phyloP scores from a whole-genome alignment of 2,888 invertebrate species.

The Diachrysia chrysitis region DNA sequence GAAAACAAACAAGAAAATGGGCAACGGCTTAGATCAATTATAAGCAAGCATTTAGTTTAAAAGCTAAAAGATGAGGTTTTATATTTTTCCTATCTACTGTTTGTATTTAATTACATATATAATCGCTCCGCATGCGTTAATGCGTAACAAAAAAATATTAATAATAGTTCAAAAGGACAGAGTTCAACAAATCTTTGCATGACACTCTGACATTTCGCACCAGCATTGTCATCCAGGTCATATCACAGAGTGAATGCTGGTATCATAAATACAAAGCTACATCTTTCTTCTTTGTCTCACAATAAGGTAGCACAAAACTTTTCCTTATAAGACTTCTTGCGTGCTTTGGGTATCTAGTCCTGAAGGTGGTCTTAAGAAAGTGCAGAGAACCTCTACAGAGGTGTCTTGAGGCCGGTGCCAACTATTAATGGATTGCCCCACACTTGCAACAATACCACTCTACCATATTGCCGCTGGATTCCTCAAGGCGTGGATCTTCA shows the following conservation, averaged over 20 bases:
- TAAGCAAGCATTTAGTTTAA: not conserved
- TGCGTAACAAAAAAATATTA: too few species aligned
- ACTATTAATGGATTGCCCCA: conserved; percentile 42
- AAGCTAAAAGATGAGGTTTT: too few species aligned
- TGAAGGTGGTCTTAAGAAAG: not conserved
- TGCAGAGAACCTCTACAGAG: not conserved
- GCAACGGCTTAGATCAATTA: not conserved
- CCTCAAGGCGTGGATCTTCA: too few species aligned
- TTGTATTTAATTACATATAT: too few species aligned
- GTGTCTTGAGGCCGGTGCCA: conserved; percentile 9
- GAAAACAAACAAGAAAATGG: not conserved
- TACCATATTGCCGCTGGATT: conserved; percentile 21
- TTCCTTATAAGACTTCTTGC: not conserved
- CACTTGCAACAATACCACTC: conserved; percentile 24
- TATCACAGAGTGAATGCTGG: not conserved
- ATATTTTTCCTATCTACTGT: too few species aligned
- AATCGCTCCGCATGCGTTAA: too few species aligned
- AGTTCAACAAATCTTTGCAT: not conserved
- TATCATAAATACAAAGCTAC: not conserved
- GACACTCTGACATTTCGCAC: not conserved
- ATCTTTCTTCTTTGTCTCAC: not conserved
- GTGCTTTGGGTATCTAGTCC: not conserved
- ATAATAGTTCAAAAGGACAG: too few species aligned
- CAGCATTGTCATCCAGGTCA: not conserved
- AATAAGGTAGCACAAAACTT: not conserved